Evolutionary conservation across 2,113 vertebrate species (phyloP).

Genomic region (Rhinolophus sinicus): DNA sequence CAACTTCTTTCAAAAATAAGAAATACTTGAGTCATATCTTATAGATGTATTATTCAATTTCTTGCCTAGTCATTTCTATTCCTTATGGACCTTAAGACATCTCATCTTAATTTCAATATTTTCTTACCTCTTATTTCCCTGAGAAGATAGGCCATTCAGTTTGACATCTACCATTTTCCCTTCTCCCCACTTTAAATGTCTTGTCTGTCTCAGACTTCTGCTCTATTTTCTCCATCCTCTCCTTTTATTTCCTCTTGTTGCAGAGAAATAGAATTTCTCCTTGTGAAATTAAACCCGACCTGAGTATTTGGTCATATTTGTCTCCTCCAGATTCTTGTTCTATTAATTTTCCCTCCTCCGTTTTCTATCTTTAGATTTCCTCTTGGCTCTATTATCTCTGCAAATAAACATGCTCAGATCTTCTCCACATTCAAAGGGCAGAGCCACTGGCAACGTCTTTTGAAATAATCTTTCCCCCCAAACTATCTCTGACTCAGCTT

Average conservation of each 20-base stretch:
- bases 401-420: not conserved
- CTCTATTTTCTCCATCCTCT: slow-evolving; percentile 35
- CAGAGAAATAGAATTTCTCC: slow-evolving; percentile 35
- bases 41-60: not conserved
- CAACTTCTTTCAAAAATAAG: slow-evolving; percentile 30
- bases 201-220: slow-evolving; percentile 34
- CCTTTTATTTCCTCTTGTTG: slow-evolving; percentile 2
- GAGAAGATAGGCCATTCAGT: slow-evolving; percentile 26
- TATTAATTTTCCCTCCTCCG: slow-evolving; percentile 37
- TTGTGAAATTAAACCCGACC: not conserved
- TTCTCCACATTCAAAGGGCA: slow-evolving; percentile 29
- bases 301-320: slow-evolving; percentile 16
- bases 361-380: slow-evolving; percentile 20
- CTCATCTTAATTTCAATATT: slow-evolving; percentile 10
- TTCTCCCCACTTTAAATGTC: slow-evolving; percentile 47
- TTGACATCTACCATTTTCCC: slow-evolving; percentile 43
- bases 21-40: slow-evolving; percentile 5
- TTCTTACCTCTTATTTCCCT: slow-evolving; percentile 15
- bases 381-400: slow-evolving; percentile 38
- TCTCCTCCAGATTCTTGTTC: slow-evolving; percentile 40
- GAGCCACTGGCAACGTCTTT: slow-evolving; percentile 10
- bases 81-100: slow-evolving; percentile 13
- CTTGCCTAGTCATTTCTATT: slow-evolving; percentile 20
- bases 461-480: not conserved
- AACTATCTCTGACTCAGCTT: not conserved